Percentiles rank a stretch among this genome's conserved stretches.
These are phyloP conservation scores for Anthrax anthrax DNA, from an alignment of 2,888 invertebrate species.

Conservation along the genomic window DNA sequence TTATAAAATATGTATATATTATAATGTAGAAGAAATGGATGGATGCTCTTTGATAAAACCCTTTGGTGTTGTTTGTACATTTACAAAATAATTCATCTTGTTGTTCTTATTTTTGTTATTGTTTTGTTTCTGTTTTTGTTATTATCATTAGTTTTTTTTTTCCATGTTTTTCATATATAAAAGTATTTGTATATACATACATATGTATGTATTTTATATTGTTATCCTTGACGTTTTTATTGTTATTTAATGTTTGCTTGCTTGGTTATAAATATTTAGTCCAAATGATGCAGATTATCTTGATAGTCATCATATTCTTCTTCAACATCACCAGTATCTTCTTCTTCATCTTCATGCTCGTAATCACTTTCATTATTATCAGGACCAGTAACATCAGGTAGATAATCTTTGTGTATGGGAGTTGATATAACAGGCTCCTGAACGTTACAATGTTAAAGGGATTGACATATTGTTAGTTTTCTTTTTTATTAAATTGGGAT, in stretches of 20 bases:
- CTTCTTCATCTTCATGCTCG: slow-evolving; percentile 36
- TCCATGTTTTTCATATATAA: not conserved
- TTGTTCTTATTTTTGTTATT: not conserved
- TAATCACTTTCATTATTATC: slow-evolving; percentile 43
- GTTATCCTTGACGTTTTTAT: no score
- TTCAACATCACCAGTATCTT: slow-evolving; percentile 43
- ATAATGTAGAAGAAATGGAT: not conserved
- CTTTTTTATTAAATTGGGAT: slow-evolving; percentile 4
- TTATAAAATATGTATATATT: not conserved
- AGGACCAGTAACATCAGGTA: slow-evolving; percentile 43
- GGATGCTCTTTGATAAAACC: slow-evolving; percentile 5
- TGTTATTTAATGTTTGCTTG: not conserved
- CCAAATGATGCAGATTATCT: slow-evolving; percentile 34
- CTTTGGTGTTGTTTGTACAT: slow-evolving; percentile 2
- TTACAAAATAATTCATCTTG: not conserved
- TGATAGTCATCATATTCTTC: slow-evolving; percentile 48
- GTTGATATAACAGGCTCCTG: slow-evolving; percentile 37
- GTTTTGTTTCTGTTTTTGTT: not conserved
- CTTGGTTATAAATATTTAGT: slow-evolving; percentile 13
- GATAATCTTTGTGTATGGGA: slow-evolving; percentile 41
- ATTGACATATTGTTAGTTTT: not conserved
- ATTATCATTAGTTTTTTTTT: not conserved
- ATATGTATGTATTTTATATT: no score
- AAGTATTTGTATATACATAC: no score
- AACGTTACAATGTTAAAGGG: not conserved